phyloP scores from a whole-genome alignment of 2,888 invertebrate genomes.

The Thereva unica region DNA sequence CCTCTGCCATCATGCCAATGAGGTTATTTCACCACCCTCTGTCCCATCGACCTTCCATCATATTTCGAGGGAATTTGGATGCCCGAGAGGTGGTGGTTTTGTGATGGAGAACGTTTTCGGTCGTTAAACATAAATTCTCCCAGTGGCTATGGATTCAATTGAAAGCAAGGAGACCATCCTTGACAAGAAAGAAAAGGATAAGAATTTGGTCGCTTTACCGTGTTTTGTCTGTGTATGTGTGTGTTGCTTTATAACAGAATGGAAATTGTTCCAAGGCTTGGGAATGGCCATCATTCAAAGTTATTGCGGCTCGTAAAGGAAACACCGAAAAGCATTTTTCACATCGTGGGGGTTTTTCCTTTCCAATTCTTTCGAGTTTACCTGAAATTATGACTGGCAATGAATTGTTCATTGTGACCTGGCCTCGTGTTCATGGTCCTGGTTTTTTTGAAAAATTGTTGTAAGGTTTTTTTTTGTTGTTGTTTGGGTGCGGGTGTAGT shows the following conservation, averaged over 20 bases:
- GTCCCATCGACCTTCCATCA: too few relatives aligned
- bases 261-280: neutral
- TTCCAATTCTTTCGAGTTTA: neutral
- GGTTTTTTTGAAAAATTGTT: constrained; percentile 7
- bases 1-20: neutral
- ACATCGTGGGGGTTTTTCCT: constrained; percentile 14
- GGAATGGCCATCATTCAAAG: constrained; percentile 2
- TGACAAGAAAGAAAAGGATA: too few relatives aligned
- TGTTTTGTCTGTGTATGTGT: neutral
- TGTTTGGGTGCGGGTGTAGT: neutral
- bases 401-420: constrained; percentile 20
- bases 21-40: too few relatives aligned
- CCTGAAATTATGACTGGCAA: constrained; percentile 26
- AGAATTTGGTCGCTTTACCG: too few relatives aligned
- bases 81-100: too few relatives aligned
- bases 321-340: constrained; percentile 30
- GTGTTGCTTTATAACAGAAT: constrained; percentile 3
- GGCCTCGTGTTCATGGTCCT: constrained; percentile 13
- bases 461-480: neutral
- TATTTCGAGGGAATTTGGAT: too few relatives aligned
- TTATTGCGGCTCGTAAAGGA: constrained; percentile 20
- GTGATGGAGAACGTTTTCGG: too few relatives aligned
- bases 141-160: too few relatives aligned
- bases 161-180: too few relatives aligned
- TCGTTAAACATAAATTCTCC: too few relatives aligned